Evolutionary conservation across 37 sponge, comb jelly and placozoan genomes (phyloP).

Genomic region (Halisarca cf. caerulea): DNA sequence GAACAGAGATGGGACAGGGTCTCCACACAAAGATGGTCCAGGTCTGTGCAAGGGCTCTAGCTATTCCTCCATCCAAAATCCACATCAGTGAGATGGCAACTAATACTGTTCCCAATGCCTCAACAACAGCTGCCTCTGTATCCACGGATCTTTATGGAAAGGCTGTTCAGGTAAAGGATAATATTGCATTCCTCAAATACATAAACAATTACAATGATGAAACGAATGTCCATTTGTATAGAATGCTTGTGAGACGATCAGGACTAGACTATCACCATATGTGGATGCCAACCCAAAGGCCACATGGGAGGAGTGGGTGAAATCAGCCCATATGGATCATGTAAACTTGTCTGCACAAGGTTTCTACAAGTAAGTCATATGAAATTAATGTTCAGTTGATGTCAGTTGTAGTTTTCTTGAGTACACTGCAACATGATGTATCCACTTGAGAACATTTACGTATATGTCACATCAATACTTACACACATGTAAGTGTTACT

Average conservation of each 20-base stretch:
- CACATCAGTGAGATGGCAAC: constrained; percentile 77
- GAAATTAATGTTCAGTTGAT: neutral
- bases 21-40: constrained; percentile 87
- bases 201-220: too few relatives aligned
- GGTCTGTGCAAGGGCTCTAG: constrained; percentile 73
- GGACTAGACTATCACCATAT: constrained; percentile 58
- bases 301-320: constrained; percentile 79
- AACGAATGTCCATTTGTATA: too few relatives aligned
- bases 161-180: constrained; percentile 67
- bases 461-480: neutral
- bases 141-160: constrained; percentile 88
- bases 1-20: constrained; percentile 94
- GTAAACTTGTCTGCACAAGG: constrained; percentile 83
- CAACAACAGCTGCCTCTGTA: constrained; percentile 81
- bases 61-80: constrained; percentile 52
- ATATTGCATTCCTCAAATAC: too few relatives aligned
- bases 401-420: neutral
- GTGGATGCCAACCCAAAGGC: constrained; percentile 53
- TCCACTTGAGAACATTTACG: neutral
- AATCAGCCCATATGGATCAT: constrained; percentile 57
- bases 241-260: constrained; percentile 80
- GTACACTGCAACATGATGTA: neutral
- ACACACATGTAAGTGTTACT: too few relatives aligned
- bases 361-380: constrained; percentile 46
- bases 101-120: constrained; percentile 68